phyloP scores from a whole-genome alignment of 2,888 invertebrate species.

The Epirrhoe tristata region DNA sequence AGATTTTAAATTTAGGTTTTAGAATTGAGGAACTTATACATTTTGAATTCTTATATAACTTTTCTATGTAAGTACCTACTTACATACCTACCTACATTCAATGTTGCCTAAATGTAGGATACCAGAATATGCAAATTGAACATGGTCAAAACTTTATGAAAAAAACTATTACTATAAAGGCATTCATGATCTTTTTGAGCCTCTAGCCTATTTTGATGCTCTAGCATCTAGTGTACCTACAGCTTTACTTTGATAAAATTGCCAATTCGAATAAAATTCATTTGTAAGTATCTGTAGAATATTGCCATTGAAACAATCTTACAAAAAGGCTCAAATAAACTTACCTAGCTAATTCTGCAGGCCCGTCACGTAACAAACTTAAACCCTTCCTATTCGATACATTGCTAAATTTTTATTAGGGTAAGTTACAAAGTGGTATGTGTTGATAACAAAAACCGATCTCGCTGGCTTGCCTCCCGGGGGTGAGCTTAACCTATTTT shows the following conservation, averaged over 20 bases:
- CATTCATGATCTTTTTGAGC: no score
- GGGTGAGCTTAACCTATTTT: conserved; percentile 77
- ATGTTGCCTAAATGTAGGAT: no score
- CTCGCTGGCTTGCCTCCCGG: conserved; percentile 53
- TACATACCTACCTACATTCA: no score
- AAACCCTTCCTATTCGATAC: conserved; percentile 51
- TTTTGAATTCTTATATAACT: background rate
- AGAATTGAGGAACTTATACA: background rate
- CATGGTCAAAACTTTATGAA: no score
- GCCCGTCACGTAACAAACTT: conserved; percentile 49
- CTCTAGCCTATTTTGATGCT: no score
- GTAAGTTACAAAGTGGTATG: conserved; percentile 50
- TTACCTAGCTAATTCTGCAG: conserved; percentile 38
- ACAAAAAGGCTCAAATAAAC: conserved; percentile 12
- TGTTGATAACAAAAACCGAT: conserved; percentile 65
- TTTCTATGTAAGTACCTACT: no score
- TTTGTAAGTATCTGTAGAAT: background rate
- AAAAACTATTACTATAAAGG: background rate
- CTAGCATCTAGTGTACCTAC: no score
- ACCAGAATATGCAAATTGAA: no score
- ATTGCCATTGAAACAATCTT: background rate
- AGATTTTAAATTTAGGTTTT: background rate
- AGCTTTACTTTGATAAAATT: background rate
- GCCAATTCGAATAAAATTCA: background rate
- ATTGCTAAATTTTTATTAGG: conserved; percentile 62